Percentiles rank a stretch among this genome's conserved stretches.
These are phyloP conservation scores for Pseudachorutes palmiensis DNA, from an alignment of 1,140 invertebrate species.

Conservation along the genomic window DNA sequence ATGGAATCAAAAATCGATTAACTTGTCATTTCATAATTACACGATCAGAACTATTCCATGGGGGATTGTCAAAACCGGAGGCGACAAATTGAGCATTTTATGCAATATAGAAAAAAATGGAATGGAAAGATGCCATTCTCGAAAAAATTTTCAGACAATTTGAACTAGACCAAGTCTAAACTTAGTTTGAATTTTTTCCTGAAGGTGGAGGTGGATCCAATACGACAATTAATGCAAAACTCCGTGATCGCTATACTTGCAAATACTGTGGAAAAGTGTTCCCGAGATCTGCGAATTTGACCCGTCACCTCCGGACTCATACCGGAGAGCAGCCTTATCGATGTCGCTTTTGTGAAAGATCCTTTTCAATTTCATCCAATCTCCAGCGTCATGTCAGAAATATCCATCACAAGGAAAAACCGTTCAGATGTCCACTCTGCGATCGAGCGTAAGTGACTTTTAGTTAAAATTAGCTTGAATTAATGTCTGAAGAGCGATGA, in stretches of 20 bases:
- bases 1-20: too few relatives aligned
- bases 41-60: too few relatives aligned
- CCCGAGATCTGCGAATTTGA: conserved; percentile 95
- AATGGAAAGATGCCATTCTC: too few relatives aligned
- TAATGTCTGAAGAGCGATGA: background rate
- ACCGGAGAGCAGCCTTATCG: conserved; percentile 98
- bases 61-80: too few relatives aligned
- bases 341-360: conserved; percentile 96
- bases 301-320: conserved; percentile 91
- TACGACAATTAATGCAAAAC: conserved; percentile 43
- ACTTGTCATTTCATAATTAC: too few relatives aligned
- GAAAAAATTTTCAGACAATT: too few relatives aligned
- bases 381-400: conserved; percentile 97
- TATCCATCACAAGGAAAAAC: conserved; percentile 82
- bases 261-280: conserved; percentile 91
- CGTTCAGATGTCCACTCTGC: conserved; percentile 41
- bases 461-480: background rate
- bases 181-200: background rate
- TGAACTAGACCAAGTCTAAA: too few relatives aligned
- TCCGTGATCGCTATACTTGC: conserved; percentile 89
- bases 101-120: too few relatives aligned
- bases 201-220: background rate
- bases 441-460: conserved; percentile 84
- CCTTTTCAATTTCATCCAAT: conserved; percentile 97
- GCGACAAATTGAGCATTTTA: too few relatives aligned